Evolutionary conservation across 2,113 vertebrate genomes (phyloP), one percentile per base, ranked within the genome.

Genomic region (Gallinago paraguaiae): DNA sequence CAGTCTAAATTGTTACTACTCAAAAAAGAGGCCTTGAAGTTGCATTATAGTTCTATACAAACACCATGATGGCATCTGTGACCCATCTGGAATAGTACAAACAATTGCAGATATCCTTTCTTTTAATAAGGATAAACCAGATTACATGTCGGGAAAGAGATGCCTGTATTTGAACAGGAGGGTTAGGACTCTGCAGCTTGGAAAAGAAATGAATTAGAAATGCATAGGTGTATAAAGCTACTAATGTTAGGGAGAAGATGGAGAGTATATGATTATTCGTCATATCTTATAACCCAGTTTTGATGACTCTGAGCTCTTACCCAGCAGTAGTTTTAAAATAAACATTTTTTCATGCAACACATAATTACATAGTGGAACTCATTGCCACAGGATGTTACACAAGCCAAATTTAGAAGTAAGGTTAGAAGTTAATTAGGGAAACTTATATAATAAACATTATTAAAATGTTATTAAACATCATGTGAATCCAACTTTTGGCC

Each of bases 271-370:
- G 43, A 46, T 70, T 95, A 75, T 88, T 96, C 37, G 37, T 94
- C 1, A 51, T 83, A 80, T 90, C 71, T 88, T 92, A 25, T 41
- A 86, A 54, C 25, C 41, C 18, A 6, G 19, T 94, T 97, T 88
- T 93, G 77, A 83, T 92, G 82, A 88, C 86, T 86, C 31, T n/a
- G 59, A 85, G 63, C 64, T 94, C 46, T 94, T 93, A 83, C 25
- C 37, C 79, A 92, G 56, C 68, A 78, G 80, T 88, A 83, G 76
- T 50, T 74, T 93, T 95, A 92, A 96, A 96, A 90, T 90, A 86
- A 88, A 37, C 41, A 37, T 39, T 92, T 94, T 93, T 90, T 88
- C 54, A 70, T 77, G 80, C 45, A 77, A 16, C 31, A 27, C 37
- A 51, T 96, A 92, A 91, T 91, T 96, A 51, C 23, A 33, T 50